Evolutionary conservation across 2,113 vertebrate genomes (phyloP), one percentile per base, ranked within the genome.

Genomic region (Muntiacus reevesi): DNA sequence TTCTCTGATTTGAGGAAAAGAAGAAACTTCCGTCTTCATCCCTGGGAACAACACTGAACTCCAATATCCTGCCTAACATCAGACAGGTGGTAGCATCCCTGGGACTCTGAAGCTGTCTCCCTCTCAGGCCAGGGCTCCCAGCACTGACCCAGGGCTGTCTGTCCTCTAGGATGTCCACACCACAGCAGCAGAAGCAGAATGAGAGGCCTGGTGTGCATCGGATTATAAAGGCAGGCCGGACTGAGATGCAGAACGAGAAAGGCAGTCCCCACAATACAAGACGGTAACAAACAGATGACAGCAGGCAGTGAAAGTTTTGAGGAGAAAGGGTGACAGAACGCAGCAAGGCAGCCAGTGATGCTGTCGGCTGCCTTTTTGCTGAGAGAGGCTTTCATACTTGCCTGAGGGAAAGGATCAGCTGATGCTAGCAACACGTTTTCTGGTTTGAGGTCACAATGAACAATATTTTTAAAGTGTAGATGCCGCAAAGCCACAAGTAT

Each of bases 401-500:
- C 99, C 99, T 99, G 99, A 96, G 99, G 99, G 84, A 99, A 99
- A 54, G 99, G 99, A 97, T 99, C 99, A 2, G 99, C 99, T 9
- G 99, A 99, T 1, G 99, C 99, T 95, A 99, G 94, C 91, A 99
- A 98, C 59, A 99, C 99, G 74, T 99, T 99, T 98, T 99, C 99
- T 60, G 99, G 99, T 98, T 99, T 99, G 88, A 99, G 99, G 98
- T 99, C 99, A 98, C 99, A 99, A 97, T 99, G 99, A 98, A 99
- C 99, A 52, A 99, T 99, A 98, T 99, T 99, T 99, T 99, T 99
- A 98, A 99, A 99, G 99, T 99, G 99, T 95, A 99, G 99, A 98
- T 99, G 99, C 84, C 99, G 99, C 98, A 99, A 98, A 96, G 99
- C 99, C 98, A 99, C 99, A 67, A 99, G 99, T 95, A 99, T 99